Evolutionary conservation across 2,797 vertebrate genomes (phyloP).

Genomic region (Ctenopoma multispine): DNA sequence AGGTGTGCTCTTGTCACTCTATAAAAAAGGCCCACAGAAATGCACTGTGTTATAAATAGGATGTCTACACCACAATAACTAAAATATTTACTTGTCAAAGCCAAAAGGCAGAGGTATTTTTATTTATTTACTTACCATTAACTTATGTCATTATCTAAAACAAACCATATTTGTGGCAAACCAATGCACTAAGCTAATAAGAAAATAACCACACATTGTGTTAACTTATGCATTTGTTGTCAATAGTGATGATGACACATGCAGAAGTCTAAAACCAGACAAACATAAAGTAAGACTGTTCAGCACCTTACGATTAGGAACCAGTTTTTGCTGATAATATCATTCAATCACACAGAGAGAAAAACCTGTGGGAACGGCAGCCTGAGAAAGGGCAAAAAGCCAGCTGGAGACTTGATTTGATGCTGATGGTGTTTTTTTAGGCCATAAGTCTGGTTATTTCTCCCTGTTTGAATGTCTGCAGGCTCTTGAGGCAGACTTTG

Average conservation of each 20-base stretch:
- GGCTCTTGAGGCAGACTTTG: conserved; percentile 62
- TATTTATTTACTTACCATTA: neutral
- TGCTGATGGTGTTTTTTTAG: conserved; percentile 81
- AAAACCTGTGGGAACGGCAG: conserved; percentile 79
- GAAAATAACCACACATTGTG: neutral
- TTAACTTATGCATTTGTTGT: neutral
- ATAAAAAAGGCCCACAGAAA: conserved; percentile 9
- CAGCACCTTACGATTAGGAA: conserved; percentile 33
- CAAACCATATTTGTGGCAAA: neutral
- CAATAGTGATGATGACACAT: neutral
- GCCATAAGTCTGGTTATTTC: conserved; percentile 77
- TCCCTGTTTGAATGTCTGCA: conserved; percentile 49
- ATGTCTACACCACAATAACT: neutral
- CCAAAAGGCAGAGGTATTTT: neutral
- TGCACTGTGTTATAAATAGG: neutral
- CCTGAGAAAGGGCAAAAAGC: conserved; percentile 73
- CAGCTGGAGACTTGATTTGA: conserved; percentile 79
- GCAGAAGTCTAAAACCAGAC: neutral
- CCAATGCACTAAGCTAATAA: neutral
- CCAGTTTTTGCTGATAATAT: conserved; percentile 39
- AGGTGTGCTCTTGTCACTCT: conserved; percentile 27
- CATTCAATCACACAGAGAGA: conserved; percentile 13
- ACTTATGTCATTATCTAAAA: neutral
- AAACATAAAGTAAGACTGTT: neutral
- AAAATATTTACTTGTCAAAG: neutral